Conservation (phyloP, 2,888 invertebrate species). For the Quadroppia sp. region DNA sequence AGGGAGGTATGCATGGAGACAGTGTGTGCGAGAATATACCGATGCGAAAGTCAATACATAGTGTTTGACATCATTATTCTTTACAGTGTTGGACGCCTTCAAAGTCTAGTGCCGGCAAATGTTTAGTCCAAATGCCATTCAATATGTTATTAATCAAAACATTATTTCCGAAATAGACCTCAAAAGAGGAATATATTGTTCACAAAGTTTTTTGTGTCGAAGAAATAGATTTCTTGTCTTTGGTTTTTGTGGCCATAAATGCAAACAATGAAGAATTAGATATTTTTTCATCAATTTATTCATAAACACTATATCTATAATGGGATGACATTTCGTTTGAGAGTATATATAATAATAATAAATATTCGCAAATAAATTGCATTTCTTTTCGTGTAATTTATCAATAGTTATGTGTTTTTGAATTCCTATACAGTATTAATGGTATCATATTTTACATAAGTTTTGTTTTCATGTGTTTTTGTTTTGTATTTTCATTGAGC, state of each 20-base stretch:
- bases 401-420: neutral
- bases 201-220: neutral
- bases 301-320: neutral
- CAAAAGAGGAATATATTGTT: constrained; percentile 11
- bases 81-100: constrained; percentile 16
- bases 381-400: neutral
- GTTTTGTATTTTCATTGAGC: no score
- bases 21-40: neutral
- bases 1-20: no score
- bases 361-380: no score
- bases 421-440: no score
- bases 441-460: no score
- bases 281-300: neutral
- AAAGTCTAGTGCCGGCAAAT: neutral
- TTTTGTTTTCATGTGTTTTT: no score
- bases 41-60: constrained; percentile 17
- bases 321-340: neutral
- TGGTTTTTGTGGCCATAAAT: neutral
- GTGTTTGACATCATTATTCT: constrained; percentile 29
- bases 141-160: constrained; percentile 33
- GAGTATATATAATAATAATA: neutral
- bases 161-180: constrained; percentile 18
- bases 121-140: constrained; percentile 22
- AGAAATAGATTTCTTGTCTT: no score
- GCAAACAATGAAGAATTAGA: neutral